Conservation (phyloP, 2,888 invertebrate species). For the Falcaria lacertinaria region DNA sequence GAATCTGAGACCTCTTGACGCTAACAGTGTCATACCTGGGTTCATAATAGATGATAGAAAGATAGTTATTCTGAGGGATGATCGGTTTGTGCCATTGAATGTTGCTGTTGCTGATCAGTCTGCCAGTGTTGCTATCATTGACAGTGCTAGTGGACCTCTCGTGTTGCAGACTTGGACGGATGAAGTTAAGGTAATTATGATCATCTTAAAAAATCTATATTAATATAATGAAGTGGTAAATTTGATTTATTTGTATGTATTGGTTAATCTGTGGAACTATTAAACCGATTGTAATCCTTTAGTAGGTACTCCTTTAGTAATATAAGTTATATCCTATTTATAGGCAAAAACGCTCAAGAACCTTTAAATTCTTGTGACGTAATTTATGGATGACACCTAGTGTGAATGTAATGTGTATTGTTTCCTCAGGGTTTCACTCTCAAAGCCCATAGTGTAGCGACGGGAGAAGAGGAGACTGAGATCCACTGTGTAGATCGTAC, state of each 20-base stretch:
- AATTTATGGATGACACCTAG: no score
- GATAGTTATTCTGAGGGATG: conserved; percentile 53
- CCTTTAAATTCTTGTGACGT: no score
- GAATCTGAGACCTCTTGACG: conserved; percentile 45
- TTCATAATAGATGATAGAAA: conserved; percentile 58
- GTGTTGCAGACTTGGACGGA: conserved; percentile 59
- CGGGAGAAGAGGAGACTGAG: conserved; percentile 57
- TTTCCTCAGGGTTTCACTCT: conserved; percentile 63
- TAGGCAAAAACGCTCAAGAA: no score
- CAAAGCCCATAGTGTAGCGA: conserved; percentile 50
- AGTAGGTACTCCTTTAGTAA: no score
- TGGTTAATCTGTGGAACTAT: no score
- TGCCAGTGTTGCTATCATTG: conserved; percentile 53
- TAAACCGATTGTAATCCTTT: no score
- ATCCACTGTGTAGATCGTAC: conserved; percentile 51
- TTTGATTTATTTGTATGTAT: no score
- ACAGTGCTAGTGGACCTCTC: conserved; percentile 45
- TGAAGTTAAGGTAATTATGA: conserved; percentile 40
- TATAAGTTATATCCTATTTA: no score
- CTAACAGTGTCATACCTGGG: conserved; percentile 51
- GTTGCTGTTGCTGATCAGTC: conserved; percentile 37
- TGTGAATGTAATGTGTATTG: neutral
- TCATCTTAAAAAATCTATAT: neutral
- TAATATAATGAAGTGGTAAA: no score
- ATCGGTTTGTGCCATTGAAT: conserved; percentile 44